Conservation (phyloP, 2,888 invertebrate genomes). For the Psylliodes chrysocephalus region DNA sequence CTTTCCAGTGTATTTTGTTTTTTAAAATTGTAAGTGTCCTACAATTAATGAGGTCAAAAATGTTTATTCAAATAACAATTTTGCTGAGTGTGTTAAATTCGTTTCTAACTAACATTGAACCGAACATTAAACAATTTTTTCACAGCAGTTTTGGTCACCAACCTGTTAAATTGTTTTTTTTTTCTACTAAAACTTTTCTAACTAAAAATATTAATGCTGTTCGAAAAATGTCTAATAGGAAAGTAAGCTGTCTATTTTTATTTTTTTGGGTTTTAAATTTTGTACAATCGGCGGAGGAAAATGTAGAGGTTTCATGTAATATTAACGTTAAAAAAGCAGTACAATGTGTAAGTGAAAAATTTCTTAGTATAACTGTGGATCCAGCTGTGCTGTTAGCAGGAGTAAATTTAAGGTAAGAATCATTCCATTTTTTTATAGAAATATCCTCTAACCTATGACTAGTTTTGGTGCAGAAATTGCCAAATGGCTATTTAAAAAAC, state of each 20-base stretch:
- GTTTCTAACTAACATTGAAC: background rate
- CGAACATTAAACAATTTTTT: background rate
- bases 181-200: too few species aligned
- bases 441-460: too few species aligned
- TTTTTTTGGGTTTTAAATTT: slow-evolving; percentile 8
- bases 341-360: slow-evolving; percentile 74
- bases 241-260: background rate
- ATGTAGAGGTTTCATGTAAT: slow-evolving; percentile 56
- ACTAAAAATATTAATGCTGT: background rate
- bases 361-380: slow-evolving; percentile 79
- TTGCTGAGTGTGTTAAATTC: background rate
- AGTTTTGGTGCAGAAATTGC: too few species aligned
- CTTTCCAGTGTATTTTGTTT: too few species aligned
- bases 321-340: slow-evolving; percentile 72
- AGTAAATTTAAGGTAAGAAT: slow-evolving; percentile 63
- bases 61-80: background rate
- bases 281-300: slow-evolving; percentile 30
- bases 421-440: background rate
- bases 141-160: background rate
- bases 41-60: background rate
- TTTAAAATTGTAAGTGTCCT: background rate
- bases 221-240: background rate
- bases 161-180: background rate
- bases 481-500: too few species aligned
- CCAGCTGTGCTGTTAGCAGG: slow-evolving; percentile 71